These are phyloP conservation scores for Sorex maritimensis DNA, from an alignment of 2,797 vertebrate species.

Conservation along the genomic window DNA sequence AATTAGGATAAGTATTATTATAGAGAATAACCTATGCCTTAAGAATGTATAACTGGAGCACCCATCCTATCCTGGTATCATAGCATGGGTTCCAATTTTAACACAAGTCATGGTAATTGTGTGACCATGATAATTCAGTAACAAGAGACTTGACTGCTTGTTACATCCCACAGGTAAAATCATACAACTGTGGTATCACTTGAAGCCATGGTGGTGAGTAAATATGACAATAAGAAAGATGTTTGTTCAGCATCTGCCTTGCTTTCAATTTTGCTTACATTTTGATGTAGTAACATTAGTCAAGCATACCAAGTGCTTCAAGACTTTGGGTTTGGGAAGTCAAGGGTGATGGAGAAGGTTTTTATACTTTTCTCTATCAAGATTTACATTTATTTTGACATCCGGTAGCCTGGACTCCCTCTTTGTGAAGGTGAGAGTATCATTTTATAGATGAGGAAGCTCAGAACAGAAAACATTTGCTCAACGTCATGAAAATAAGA, in stretches of 20 bases:
- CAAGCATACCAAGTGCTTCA: neutral
- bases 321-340: neutral
- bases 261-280: constrained; percentile 11
- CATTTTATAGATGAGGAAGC: constrained; percentile 38
- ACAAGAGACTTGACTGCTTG: constrained; percentile 23
- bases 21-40: neutral
- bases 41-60: neutral
- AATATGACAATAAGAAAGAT: neutral
- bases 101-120: neutral
- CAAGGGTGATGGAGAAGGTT: neutral
- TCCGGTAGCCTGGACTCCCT: neutral
- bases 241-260: neutral
- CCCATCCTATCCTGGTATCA: neutral
- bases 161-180: constrained; percentile 25
- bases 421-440: neutral
- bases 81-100: neutral
- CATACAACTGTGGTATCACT: neutral
- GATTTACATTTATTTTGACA: constrained; percentile 27
- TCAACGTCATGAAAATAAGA: neutral
- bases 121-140: neutral
- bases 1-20: neutral
- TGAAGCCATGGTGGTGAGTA: neutral
- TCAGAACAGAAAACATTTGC: neutral
- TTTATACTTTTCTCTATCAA: neutral
- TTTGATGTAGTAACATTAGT: neutral